Conservation (phyloP, 2,888 invertebrate genomes). For the Strigamia transsilvanica region DNA sequence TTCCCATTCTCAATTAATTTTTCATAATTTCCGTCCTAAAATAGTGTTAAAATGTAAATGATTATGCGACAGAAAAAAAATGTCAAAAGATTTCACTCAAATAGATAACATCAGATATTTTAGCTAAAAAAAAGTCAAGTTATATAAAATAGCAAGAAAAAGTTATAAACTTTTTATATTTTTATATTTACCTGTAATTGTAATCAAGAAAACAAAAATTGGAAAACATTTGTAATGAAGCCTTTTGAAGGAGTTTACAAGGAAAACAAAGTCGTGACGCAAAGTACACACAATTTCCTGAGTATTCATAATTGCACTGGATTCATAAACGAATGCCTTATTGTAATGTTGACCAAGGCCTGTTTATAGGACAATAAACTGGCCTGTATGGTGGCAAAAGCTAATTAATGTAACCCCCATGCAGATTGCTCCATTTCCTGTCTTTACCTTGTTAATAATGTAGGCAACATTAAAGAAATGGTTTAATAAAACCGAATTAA, state of each 20-base stretch:
- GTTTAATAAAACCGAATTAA: constrained; percentile 37
- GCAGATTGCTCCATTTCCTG: constrained; percentile 48
- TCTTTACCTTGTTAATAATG: constrained; percentile 36
- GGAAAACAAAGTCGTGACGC: background rate
- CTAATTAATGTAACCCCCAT: constrained; percentile 49
- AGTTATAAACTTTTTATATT: background rate
- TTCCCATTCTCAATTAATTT: constrained; percentile 39
- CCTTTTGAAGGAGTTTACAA: background rate
- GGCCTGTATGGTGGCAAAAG: constrained; percentile 32
- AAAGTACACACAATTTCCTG: constrained; percentile 35
- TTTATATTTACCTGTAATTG: background rate
- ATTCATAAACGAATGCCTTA: constrained; percentile 34
- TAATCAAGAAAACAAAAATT: background rate
- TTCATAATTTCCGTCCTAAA: constrained; percentile 24
- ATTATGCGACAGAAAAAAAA: background rate
- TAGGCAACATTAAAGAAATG: constrained; percentile 12
- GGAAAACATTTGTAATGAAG: background rate
- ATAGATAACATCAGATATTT: too few species aligned
- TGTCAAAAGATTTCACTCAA: too few species aligned
- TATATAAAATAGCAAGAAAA: background rate
- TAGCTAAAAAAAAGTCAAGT: background rate
- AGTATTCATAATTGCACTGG: constrained; percentile 33
- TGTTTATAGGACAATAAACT: constrained; percentile 48
- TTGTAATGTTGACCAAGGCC: constrained; percentile 44
- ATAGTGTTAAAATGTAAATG: background rate